A percentile compares a stretch with the other conserved stretches of the same genome.
These are phyloP conservation scores for Tursiops truncatus DNA, from an alignment of 2,113 vertebrate genomes.

Conservation along the genomic window DNA sequence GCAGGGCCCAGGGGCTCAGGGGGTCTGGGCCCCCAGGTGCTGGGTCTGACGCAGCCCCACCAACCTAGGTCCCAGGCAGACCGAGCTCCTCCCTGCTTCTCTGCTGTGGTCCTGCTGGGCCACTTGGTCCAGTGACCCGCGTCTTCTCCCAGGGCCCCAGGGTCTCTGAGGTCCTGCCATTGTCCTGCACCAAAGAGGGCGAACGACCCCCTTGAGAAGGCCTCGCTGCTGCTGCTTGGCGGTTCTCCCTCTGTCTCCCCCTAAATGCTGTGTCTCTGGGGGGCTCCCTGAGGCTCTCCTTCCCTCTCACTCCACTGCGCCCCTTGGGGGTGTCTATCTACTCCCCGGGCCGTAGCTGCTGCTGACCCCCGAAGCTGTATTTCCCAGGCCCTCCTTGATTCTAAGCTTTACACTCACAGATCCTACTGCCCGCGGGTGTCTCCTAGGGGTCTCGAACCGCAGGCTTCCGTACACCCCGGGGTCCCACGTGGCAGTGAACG, in stretches of 20 bases:
- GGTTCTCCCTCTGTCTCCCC: not conserved
- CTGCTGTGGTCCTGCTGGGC: no score
- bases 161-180: not conserved
- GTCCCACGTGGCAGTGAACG: fast-evolving
- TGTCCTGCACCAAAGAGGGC: not conserved
- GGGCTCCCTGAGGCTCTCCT: not conserved
- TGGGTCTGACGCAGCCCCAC: not conserved
- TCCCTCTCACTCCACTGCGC: not conserved
- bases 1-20: not conserved
- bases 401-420: not conserved
- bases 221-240: fast-evolving
- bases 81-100: not conserved
- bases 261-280: not conserved
- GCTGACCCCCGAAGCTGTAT: not conserved
- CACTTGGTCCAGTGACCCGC: not conserved
- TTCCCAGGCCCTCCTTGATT: not conserved
- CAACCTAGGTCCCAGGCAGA: not conserved
- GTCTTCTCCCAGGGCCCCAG: not conserved
- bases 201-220: not conserved
- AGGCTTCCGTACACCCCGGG: not conserved
- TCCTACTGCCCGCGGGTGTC: not conserved
- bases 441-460: not conserved
- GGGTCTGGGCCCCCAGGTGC: fast-evolving
- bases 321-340: no score
- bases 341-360: not conserved